phyloP scores from a whole-genome alignment of 2,797 vertebrate genomes.

The Triplophysa yarkandensis region DNA sequence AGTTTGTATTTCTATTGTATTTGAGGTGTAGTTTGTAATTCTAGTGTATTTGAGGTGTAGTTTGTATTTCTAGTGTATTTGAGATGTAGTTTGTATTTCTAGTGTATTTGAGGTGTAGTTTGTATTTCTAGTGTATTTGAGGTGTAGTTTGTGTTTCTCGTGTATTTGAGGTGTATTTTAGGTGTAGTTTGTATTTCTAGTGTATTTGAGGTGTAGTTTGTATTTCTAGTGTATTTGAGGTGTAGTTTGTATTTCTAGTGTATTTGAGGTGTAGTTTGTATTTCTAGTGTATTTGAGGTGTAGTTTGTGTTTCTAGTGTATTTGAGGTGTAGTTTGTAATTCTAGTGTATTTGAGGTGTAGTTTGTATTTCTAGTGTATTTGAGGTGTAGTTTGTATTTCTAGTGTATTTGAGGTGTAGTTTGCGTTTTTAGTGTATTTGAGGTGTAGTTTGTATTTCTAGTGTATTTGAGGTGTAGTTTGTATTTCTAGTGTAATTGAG shows the following conservation, averaged over 20 bases:
- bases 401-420: neutral
- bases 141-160: neutral
- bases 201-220: neutral
- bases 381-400: neutral
- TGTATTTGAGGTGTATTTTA: too few relatives aligned
- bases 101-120: neutral
- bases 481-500: too few relatives aligned
- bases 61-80: neutral
- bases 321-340: neutral
- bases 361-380: neutral
- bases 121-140: neutral
- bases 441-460: too few relatives aligned
- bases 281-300: too few relatives aligned
- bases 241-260: neutral
- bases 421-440: neutral
- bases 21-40: neutral
- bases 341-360: neutral
- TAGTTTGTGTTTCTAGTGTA: neutral
- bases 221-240: neutral
- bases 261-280: neutral
- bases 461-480: too few relatives aligned
- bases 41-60: neutral
- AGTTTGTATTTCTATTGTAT: neutral
- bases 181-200: neutral
- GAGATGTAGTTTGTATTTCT: neutral